Evolutionary conservation across 2,113 vertebrate genomes (phyloP), one percentile per base, ranked within the genome.

Genomic region (Actenoides lindsayi): DNA sequence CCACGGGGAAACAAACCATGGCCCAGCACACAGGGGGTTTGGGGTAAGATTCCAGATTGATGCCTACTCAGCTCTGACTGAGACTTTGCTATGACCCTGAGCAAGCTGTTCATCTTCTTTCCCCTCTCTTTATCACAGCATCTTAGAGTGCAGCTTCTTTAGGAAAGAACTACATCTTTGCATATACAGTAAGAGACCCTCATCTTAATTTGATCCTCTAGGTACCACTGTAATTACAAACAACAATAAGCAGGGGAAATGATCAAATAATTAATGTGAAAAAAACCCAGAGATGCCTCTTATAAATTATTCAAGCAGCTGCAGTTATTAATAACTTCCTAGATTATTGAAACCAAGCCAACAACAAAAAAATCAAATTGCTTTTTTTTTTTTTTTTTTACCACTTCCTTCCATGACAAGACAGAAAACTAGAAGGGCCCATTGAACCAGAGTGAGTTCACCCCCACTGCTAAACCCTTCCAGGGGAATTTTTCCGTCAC

Each of bases 321-420:
- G 10, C 25, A 85, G 56, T 89, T 94, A 92, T 90, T 95, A 95
- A 95, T 95, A 85, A 69, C 93, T 91, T 96, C 81, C 87, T 73
- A 62, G 48, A 89, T 73, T 79, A 69, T 7, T 83, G 84, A 95
- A 95, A 83, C 16, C 37, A 87, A 93, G 62, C 44, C 83, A 96
- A 94, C 24, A 87, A 87, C 75, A 91, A 90, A 84, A 77, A 84
- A 77, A 68, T 39, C 3, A 7, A 44, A 51, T 63, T 44, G 46
- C 2, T 37, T 70, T 88, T 64, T 89, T 46, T 63, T 44, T 46
- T 2, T 37, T 70, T 88, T 64, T 89, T 46, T 48, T 46, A 35
- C 18, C 24, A 53, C 20, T 91, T 90, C 64, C 46, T 89, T 83
- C 84, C 16, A 0, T 79, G 85, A 39, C 48, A 71, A 89, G 70